Base-by-base conservation (phyloP, 2,797 vertebrate species). In the Sebastes taczanowskii region DNA sequence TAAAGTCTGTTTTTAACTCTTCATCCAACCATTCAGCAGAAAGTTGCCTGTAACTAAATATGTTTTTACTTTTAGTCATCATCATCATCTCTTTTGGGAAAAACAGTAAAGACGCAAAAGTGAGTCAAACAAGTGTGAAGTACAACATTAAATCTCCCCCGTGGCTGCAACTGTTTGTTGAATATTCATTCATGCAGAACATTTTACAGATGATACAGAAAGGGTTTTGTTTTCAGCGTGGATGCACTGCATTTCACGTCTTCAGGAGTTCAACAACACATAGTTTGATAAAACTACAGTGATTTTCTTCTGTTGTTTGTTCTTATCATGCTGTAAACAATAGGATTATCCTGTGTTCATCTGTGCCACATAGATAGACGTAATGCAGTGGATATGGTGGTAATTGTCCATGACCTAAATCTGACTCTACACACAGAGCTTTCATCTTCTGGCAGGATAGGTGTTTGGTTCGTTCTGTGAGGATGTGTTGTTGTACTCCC, bases 371-470 rank as follows among this genome's bases (percentile, higher is more conserved):
- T 32, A 38, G 60, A 62, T 65, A 68, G 61, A 81, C n/a, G 30
- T 84, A 80, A 66, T 80, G 49, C 58, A 71, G 80, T 61, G 55
- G 53, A 46, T 79, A 34, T 79, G 80, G 64, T 76, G 71, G 58
- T 83, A 22, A 77, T 53, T 80, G 82, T 81, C 71, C 60, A 4
- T 88, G 91, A 92, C 91, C 92, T 83, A 89, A 81, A 91, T 93
- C 78, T 88, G 74, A 87, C 82, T 90, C 74, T 2, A n/a, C 20
- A 7, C 71, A 6, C 71, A 11, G 3, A 1, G 70, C 82, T 87
- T 89, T 88, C 80, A 82, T 88, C 75, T 65, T 78, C 27, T 72
- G 30, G 22, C 13, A 78, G 42, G 49, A 34, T 14, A 55, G 29
- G 55, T 56, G 78, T 80, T 78, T 2, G 2, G 11, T 60, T 60